phyloP scores from a whole-genome alignment of 2,888 invertebrate species.

The Ametastegia equiseti region DNA sequence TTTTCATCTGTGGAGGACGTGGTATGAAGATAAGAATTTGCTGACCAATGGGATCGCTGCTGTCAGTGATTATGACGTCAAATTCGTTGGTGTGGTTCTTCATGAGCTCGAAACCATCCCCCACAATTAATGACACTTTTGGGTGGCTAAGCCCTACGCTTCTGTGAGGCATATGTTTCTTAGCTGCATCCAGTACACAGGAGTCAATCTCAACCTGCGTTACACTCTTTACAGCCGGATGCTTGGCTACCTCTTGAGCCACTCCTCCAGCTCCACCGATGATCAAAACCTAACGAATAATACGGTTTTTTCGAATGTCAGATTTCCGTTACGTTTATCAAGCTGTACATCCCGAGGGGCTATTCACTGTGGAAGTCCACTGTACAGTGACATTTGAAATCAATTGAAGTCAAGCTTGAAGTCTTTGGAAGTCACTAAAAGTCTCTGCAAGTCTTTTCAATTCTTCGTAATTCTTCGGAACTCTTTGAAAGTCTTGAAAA shows the following conservation, averaged over 20 bases:
- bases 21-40: conserved; percentile 6
- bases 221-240: conserved; percentile 91
- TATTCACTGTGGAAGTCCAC: background rate
- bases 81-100: conserved; percentile 90
- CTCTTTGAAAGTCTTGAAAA: too few species aligned
- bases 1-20: conserved; percentile 71
- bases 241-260: conserved; percentile 95
- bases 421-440: too few species aligned
- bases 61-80: conserved; percentile 99
- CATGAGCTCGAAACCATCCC: conserved; percentile 98
- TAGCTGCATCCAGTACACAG: conserved; percentile 93
- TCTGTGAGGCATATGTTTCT: conserved; percentile 94
- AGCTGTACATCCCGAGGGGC: background rate
- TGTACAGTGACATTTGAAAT: too few species aligned
- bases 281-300: conserved; percentile 83
- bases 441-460: too few species aligned
- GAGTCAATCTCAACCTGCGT: conserved; percentile 97
- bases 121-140: conserved; percentile 90
- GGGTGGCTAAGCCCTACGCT: conserved; percentile 89
- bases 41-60: conserved; percentile 95
- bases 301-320: background rate
- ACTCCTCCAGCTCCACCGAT: conserved; percentile 99
- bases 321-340: too few species aligned
- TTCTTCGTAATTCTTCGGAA: too few species aligned
- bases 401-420: too few species aligned